Evolutionary conservation across 2,888 invertebrate genomes (phyloP).

Genomic region (Scaeva pyrastri): DNA sequence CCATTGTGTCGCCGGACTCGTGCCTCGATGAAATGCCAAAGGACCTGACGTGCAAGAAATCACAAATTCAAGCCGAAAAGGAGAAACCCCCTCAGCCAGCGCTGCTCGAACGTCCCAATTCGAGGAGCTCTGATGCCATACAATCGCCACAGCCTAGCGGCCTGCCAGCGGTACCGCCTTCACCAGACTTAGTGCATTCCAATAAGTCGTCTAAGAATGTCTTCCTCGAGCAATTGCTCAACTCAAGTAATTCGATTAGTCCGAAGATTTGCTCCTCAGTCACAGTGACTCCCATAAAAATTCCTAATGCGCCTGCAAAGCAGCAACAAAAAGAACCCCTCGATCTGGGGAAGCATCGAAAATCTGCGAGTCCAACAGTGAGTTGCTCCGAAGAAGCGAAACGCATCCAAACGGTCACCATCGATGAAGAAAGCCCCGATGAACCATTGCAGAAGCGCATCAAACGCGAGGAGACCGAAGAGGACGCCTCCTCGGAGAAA

Average conservation of each 20-base stretch:
- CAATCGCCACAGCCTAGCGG: slow-evolving; percentile 91
- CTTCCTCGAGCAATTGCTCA: slow-evolving; percentile 77
- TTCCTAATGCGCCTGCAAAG: slow-evolving; percentile 74
- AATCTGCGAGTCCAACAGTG: slow-evolving; percentile 89
- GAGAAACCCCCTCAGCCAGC: slow-evolving; percentile 80
- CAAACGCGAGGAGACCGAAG: slow-evolving; percentile 84
- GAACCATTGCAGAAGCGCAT: slow-evolving; percentile 85
- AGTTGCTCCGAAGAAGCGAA: slow-evolving; percentile 90
- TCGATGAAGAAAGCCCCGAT: slow-evolving; percentile 80
- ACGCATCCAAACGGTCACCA: slow-evolving; percentile 83
- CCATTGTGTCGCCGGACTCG: slow-evolving; percentile 78
- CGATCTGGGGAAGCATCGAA: slow-evolving; percentile 88
- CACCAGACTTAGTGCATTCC: slow-evolving; percentile 87
- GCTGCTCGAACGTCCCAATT: slow-evolving; percentile 85
- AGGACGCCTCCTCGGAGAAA: slow-evolving; percentile 83
- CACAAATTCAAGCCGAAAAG: slow-evolving; percentile 78
- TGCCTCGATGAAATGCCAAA: slow-evolving; percentile 86
- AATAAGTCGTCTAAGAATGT: slow-evolving; percentile 80
- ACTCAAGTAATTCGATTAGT: slow-evolving; percentile 76
- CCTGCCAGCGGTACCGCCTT: slow-evolving; percentile 88
- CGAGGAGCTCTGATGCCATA: slow-evolving; percentile 89
- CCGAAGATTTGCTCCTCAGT: slow-evolving; percentile 77
- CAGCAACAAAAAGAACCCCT: slow-evolving; percentile 88
- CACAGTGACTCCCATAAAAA: slow-evolving; percentile 75
- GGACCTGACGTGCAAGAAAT: slow-evolving; percentile 87